Percentiles rank a stretch among this genome's conserved stretches.
Evolutionary conservation across 2,888 invertebrate species (phyloP).

Genomic region (Amblyjoppa fuscipennis): DNA sequence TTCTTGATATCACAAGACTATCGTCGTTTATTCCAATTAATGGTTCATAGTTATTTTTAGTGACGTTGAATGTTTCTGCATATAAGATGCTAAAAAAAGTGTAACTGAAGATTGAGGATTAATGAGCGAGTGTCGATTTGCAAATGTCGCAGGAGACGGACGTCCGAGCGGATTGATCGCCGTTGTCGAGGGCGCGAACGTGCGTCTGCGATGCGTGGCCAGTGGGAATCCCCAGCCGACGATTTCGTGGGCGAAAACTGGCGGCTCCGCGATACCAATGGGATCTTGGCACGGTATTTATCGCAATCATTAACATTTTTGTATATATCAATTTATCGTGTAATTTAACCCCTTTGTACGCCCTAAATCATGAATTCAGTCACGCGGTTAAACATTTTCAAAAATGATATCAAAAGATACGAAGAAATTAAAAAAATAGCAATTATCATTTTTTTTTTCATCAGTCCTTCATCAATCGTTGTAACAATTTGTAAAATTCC

Average conservation of each 20-base stretch:
- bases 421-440: too few species aligned
- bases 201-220: constrained; percentile 93
- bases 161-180: constrained; percentile 86
- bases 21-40: too few species aligned
- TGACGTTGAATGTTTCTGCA: neutral
- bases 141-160: constrained; percentile 57
- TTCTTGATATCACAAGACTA: too few species aligned
- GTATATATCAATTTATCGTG: too few species aligned
- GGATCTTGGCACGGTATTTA: constrained; percentile 89
- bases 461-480: too few species aligned
- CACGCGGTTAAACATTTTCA: too few species aligned
- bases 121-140: neutral
- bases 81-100: neutral
- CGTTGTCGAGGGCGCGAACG: constrained; percentile 92
- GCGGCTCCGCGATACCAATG: constrained; percentile 88
- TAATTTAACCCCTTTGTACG: too few species aligned
- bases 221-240: constrained; percentile 92
- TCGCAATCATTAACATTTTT: constrained; percentile 8
- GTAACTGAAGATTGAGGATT: neutral
- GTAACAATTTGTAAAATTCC: too few species aligned
- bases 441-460: too few species aligned
- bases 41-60: neutral
- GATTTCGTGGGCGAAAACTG: constrained; percentile 91
- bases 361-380: too few species aligned
- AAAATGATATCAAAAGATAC: too few species aligned